phyloP scores from a whole-genome alignment of 2,113 vertebrate genomes.

The Nothoprocta pentlandii region DNA sequence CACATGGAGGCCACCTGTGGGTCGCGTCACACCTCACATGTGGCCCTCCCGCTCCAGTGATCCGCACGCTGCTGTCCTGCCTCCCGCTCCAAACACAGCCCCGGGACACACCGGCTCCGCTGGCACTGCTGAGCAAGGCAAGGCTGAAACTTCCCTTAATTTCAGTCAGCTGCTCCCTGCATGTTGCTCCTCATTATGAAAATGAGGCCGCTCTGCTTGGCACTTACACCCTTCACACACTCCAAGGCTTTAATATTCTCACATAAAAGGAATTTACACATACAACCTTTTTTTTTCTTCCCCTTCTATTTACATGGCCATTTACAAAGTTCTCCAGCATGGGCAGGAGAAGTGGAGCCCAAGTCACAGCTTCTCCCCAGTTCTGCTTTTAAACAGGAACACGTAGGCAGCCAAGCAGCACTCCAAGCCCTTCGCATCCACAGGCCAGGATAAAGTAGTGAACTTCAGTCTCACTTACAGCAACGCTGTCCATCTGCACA shows the following conservation, averaged over 20 bases:
- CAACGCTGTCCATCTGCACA: not conserved
- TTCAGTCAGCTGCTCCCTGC: slow-evolving; percentile 23
- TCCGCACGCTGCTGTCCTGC: not conserved
- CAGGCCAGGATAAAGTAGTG: not conserved
- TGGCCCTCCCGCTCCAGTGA: too few species aligned
- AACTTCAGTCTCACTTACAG: not conserved
- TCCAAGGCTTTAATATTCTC: not conserved
- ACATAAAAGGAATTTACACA: not conserved
- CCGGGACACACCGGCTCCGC: not conserved
- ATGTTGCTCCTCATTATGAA: slow-evolving; percentile 12
- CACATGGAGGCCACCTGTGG: not conserved
- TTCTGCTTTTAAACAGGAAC: not conserved
- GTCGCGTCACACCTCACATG: too few species aligned
- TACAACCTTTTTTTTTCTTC: not conserved
- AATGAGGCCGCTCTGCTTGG: not conserved
- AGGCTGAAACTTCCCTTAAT: not conserved
- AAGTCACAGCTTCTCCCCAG: not conserved
- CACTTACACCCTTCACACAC: slow-evolving; percentile 6
- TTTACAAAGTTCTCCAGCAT: not conserved
- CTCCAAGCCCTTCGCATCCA: not conserved
- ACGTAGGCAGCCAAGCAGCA: not conserved
- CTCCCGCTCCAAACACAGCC: not conserved
- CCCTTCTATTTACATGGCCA: not conserved
- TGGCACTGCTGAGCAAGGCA: not conserved
- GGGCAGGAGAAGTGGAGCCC: not conserved